phyloP scores from a whole-genome alignment of 1,140 invertebrate genomes.

The Drosophila navojoa region DNA sequence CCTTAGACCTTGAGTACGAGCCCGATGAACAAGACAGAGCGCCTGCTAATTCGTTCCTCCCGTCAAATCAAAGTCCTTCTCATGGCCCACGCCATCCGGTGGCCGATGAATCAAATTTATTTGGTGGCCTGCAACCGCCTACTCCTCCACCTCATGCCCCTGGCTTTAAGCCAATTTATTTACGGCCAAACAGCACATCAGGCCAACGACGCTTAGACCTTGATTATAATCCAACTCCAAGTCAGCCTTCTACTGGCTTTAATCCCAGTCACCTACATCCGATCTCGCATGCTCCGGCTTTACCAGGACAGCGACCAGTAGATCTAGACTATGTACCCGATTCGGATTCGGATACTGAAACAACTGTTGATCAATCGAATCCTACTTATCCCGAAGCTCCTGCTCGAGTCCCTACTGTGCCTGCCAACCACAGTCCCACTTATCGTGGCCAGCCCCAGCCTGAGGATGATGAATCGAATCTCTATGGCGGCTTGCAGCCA shows the following conservation, averaged over 20 bases:
- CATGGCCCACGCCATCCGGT: not conserved
- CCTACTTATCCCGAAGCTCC: not conserved
- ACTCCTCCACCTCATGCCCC: not conserved
- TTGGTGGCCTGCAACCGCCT: constrained; percentile 49
- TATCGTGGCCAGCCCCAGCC: not conserved
- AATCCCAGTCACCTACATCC: not conserved
- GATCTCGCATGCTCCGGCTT: not conserved
- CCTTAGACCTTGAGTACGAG: constrained; percentile 45
- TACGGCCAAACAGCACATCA: not conserved
- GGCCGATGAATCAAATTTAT: constrained; percentile 44
- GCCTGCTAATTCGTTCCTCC: not conserved
- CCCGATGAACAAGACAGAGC: constrained; percentile 8
- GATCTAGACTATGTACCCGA: constrained; percentile 40
- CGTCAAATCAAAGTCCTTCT: not conserved
- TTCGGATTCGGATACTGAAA: not conserved
- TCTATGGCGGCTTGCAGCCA: constrained; percentile 58
- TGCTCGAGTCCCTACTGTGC: not conserved
- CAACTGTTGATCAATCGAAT: not conserved
- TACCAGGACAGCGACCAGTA: constrained; percentile 51
- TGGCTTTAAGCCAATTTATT: not conserved
- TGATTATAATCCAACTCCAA: not conserved
- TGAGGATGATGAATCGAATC: constrained; percentile 51
- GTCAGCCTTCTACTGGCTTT: not conserved
- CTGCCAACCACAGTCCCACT: constrained; percentile 31
- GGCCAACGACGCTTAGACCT: not conserved